These are phyloP conservation scores for Calliopum simillimum DNA, from an alignment of 2,888 invertebrate genomes.

Conservation along the genomic window DNA sequence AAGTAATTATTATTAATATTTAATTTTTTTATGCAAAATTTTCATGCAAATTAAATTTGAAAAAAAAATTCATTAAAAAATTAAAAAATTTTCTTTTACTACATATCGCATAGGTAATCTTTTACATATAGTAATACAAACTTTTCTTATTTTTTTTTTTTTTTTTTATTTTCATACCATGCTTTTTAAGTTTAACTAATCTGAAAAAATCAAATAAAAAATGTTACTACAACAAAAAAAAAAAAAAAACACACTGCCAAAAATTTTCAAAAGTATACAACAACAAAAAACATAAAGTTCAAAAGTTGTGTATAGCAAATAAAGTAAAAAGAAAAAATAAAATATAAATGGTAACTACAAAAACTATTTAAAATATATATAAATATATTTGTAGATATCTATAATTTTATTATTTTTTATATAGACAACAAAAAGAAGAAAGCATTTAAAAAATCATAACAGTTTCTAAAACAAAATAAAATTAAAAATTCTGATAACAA, in stretches of 20 bases:
- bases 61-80: too few relatives aligned
- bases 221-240: conserved; percentile 33
- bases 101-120: too few relatives aligned
- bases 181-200: not conserved
- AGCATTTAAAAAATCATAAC: too few relatives aligned
- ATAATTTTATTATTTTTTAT: not conserved
- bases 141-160: too few relatives aligned
- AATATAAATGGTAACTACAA: not conserved
- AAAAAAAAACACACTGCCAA: conserved; percentile 38
- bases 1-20: not conserved
- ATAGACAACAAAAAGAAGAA: not conserved
- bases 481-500: conserved; percentile 55
- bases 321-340: conserved; percentile 36
- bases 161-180: not conserved
- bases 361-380: not conserved
- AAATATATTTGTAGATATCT: not conserved
- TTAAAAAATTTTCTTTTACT: too few relatives aligned
- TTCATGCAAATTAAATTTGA: not conserved
- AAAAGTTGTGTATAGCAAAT: conserved; percentile 45
- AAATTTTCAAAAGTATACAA: conserved; percentile 40
- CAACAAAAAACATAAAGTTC: conserved; percentile 44
- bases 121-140: too few relatives aligned
- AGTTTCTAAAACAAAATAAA: conserved; percentile 26
- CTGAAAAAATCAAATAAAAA: conserved; percentile 10
- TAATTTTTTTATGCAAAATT: not conserved